Evolutionary conservation across 1,140 invertebrate species (phyloP).

Genomic region (Sycobia sp.): DNA sequence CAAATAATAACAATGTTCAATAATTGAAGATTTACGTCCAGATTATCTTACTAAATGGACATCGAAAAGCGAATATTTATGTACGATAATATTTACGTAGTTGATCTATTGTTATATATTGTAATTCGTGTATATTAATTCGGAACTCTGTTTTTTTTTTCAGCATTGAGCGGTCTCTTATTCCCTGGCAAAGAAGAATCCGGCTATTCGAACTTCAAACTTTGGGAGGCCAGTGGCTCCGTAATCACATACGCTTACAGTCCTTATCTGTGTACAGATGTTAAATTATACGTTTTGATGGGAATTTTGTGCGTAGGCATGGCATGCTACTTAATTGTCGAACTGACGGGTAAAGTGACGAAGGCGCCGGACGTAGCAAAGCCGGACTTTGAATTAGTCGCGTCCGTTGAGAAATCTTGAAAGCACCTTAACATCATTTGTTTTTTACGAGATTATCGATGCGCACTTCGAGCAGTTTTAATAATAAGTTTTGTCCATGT

Average conservation of each 20-base stretch:
- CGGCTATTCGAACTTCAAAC: constrained; percentile 89
- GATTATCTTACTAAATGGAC: too few species aligned
- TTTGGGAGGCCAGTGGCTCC: constrained; percentile 90
- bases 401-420: constrained; percentile 26
- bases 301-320: constrained; percentile 76
- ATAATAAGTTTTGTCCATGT: too few species aligned
- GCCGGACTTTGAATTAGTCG: constrained; percentile 53
- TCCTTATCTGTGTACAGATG: constrained; percentile 76
- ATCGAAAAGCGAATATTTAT: too few species aligned
- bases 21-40: too few species aligned
- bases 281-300: constrained; percentile 78
- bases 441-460: too few species aligned
- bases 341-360: constrained; percentile 38
- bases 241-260: constrained; percentile 82
- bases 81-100: too few species aligned
- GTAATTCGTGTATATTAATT: too few species aligned
- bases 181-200: constrained; percentile 87
- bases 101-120: too few species aligned
- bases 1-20: too few species aligned
- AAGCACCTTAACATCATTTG: too few species aligned
- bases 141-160: too few species aligned
- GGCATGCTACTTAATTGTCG: constrained; percentile 67
- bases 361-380: constrained; percentile 37
- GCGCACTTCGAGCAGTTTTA: too few species aligned
- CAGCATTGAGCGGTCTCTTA: constrained; percentile 87